Percentiles rank a stretch among this genome's conserved stretches.
phyloP scores from a whole-genome alignment of 2,113 vertebrate species.

The Scytalopus superciliaris region DNA sequence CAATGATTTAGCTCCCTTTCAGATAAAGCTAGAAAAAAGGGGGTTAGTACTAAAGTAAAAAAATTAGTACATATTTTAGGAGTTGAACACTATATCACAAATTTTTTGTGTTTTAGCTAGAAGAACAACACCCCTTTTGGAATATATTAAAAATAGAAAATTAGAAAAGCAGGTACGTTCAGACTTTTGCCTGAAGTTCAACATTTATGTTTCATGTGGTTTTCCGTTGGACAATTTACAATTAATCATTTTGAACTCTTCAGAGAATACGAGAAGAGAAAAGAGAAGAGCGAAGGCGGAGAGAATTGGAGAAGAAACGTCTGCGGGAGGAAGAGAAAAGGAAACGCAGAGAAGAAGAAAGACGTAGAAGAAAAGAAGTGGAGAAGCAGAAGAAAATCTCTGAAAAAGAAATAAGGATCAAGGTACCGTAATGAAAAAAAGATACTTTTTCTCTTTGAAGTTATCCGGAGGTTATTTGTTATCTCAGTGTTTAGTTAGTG shows the following conservation, averaged over 20 bases:
- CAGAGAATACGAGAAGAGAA: slow-evolving; percentile 97
- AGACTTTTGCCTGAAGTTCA: slow-evolving; percentile 47
- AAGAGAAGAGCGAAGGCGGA: slow-evolving; percentile 90
- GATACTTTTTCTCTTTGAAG: not conserved
- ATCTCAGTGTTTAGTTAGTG: not conserved
- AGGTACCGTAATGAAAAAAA: slow-evolving; percentile 73
- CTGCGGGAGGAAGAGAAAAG: slow-evolving; percentile 93
- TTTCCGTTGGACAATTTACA: not conserved
- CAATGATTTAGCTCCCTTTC: slow-evolving; percentile 15
- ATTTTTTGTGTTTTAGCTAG: slow-evolving; percentile 86
- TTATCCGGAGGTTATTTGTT: not conserved
- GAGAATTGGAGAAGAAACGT: slow-evolving; percentile 92
- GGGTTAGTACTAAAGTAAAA: slow-evolving; percentile 42
- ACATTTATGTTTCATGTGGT: slow-evolving; percentile 15
- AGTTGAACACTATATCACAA: slow-evolving; percentile 60
- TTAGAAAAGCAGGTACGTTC: slow-evolving; percentile 95
- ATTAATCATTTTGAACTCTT: not conserved
- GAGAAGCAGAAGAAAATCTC: slow-evolving; percentile 90
- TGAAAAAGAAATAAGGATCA: slow-evolving; percentile 92
- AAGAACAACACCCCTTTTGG: slow-evolving; percentile 95
- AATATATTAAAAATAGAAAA: slow-evolving; percentile 99
- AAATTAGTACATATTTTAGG: slow-evolving; percentile 58
- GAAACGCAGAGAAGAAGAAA: slow-evolving; percentile 91
- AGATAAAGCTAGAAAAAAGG: slow-evolving; percentile 41
- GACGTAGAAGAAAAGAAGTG: slow-evolving; percentile 86